Evolutionary conservation across 2,113 vertebrate species (phyloP).

Genomic region (Canis aureus): DNA sequence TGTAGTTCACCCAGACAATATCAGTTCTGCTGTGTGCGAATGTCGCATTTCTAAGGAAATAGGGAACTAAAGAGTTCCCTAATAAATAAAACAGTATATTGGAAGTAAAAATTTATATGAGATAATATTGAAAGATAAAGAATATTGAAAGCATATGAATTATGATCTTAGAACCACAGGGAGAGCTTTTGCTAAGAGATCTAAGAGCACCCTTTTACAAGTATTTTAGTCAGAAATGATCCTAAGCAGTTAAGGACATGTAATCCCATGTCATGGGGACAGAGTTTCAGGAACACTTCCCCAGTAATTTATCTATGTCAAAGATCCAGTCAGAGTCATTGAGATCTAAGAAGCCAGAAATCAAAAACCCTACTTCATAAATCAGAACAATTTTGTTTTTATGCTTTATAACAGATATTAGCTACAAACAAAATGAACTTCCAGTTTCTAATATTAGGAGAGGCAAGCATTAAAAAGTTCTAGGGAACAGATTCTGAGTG

Average conservation of each 20-base stretch:
- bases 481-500: not conserved
- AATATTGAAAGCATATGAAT: not conserved
- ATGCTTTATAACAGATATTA: slow-evolving; percentile 25
- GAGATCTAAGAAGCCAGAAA: not conserved
- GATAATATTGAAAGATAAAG: not conserved
- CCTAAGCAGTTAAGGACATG: not conserved
- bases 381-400: slow-evolving; percentile 24
- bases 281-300: slow-evolving; percentile 13
- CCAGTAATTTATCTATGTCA: not conserved
- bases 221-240: not conserved
- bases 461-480: not conserved
- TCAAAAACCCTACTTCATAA: slow-evolving; percentile 3
- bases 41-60: slow-evolving; percentile 31
- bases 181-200: not conserved
- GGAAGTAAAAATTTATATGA: not conserved
- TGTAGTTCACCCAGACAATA: not conserved
- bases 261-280: not conserved
- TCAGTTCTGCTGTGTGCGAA: not conserved
- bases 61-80: not conserved
- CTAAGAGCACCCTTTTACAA: too few species aligned
- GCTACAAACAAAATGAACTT: slow-evolving; percentile 46
- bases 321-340: slow-evolving; percentile 6
- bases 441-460: slow-evolving; percentile 21
- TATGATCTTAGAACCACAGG: not conserved
- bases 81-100: not conserved